Percentiles rank a stretch among this genome's conserved stretches.
These are phyloP conservation scores for Paracentrotus lividus DNA, from an alignment of 53 echinoderm and acorn worm species.

Conservation along the genomic window DNA sequence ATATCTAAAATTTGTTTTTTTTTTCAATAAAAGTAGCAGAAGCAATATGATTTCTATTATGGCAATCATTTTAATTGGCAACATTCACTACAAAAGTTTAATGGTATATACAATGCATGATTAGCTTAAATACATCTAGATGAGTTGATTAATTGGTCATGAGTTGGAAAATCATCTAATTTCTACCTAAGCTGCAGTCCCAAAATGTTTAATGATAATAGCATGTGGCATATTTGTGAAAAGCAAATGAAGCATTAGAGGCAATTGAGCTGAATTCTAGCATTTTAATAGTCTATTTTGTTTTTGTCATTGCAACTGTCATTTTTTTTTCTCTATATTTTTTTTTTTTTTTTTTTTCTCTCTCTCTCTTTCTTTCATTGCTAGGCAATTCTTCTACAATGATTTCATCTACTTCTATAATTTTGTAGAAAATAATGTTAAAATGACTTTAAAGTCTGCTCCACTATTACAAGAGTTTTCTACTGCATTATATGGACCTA, in stretches of 20 bases:
- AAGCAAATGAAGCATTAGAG: conserved; percentile 10
- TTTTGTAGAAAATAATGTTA: not conserved
- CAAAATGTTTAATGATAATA: not conserved
- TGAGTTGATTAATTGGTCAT: not conserved
- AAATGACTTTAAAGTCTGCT: not conserved
- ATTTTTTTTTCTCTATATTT: not conserved
- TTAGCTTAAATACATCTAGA: not conserved
- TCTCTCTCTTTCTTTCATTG: not conserved
- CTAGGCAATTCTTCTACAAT: not conserved
- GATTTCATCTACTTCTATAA: not conserved
- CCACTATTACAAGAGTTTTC: not conserved
- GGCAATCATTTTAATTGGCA: not conserved
- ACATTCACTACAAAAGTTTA: not conserved
- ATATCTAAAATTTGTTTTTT: not conserved
- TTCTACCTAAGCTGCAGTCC: not conserved
- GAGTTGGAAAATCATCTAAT: conserved; percentile 34
- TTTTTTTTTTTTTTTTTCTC: not conserved
- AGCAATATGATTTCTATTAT: not conserved
- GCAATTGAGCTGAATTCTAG: not conserved
- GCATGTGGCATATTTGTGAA: not conserved
- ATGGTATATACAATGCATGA: not conserved
- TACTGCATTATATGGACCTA: not conserved
- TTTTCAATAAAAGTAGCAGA: not conserved
- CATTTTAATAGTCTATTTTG: not conserved
- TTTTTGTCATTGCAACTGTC: not conserved